Evolutionary conservation across 2,797 vertebrate species (phyloP).

Genomic region (Tadarida brasiliensis): DNA sequence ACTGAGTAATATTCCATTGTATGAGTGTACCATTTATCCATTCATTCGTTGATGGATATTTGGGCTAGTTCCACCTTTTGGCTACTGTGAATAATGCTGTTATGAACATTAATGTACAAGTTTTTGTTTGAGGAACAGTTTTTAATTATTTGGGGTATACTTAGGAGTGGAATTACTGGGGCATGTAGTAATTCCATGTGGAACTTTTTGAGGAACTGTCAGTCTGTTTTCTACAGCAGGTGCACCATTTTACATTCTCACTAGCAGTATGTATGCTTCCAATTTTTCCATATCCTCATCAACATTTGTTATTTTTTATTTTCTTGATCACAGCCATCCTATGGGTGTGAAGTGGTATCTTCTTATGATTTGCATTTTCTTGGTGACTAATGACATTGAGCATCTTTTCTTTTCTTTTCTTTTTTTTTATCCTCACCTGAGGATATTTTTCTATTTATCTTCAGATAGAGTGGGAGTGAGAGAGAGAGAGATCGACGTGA

Average conservation of each 20-base stretch:
- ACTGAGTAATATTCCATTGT: accelerated
- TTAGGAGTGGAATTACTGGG: not conserved
- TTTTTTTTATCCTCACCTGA: too few relatives aligned
- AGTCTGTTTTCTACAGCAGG: not conserved
- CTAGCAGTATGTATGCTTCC: too few relatives aligned
- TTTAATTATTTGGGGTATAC: not conserved
- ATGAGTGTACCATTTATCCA: too few relatives aligned
- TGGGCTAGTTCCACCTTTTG: not conserved
- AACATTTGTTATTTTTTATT: accelerated
- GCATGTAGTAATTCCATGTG: not conserved
- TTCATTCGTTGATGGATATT: not conserved
- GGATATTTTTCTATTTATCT: too few relatives aligned
- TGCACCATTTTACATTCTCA: not conserved
- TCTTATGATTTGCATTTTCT: not conserved
- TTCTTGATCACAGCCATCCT: not conserved
- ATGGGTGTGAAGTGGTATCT: not conserved
- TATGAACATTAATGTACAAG: not conserved
- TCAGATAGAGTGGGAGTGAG: too few relatives aligned
- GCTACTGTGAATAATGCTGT: not conserved
- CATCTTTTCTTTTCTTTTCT: not conserved
- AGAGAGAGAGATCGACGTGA: too few relatives aligned
- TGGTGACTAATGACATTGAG: not conserved
- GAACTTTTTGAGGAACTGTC: not conserved
- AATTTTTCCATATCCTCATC: not conserved
- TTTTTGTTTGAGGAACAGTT: not conserved